Conservation (phyloP, 2,888 invertebrate species). For the Caenorhabditis wallacei region DNA sequence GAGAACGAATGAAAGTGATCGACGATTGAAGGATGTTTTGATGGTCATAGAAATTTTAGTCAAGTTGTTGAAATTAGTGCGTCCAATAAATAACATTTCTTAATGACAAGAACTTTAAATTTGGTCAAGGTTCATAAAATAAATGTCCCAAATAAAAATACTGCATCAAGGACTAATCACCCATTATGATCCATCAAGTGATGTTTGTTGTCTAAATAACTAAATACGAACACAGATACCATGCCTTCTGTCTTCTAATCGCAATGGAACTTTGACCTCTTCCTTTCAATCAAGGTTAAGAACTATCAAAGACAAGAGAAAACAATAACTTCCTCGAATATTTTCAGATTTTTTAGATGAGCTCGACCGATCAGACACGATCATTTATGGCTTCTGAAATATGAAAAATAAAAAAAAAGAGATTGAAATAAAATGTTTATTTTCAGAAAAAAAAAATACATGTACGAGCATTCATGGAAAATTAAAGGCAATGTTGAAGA, state of each 20-base stretch:
- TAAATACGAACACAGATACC: neutral
- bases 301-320: no score
- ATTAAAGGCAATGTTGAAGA: conserved; percentile 5
- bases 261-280: neutral
- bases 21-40: no score
- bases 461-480: neutral
- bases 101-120: no score
- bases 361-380: no score
- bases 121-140: neutral
- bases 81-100: no score
- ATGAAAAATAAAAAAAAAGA: no score
- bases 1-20: neutral
- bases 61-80: no score
- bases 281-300: no score
- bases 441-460: neutral
- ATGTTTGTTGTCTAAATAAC: neutral
- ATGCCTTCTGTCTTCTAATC: neutral
- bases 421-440: neutral
- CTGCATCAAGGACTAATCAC: neutral
- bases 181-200: neutral
- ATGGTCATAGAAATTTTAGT: no score
- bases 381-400: no score
- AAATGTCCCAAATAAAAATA: neutral
- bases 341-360: neutral
- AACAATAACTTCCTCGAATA: no score